phyloP scores from a whole-genome alignment of 2,888 invertebrate genomes.

The Barypeithes pellucidus region DNA sequence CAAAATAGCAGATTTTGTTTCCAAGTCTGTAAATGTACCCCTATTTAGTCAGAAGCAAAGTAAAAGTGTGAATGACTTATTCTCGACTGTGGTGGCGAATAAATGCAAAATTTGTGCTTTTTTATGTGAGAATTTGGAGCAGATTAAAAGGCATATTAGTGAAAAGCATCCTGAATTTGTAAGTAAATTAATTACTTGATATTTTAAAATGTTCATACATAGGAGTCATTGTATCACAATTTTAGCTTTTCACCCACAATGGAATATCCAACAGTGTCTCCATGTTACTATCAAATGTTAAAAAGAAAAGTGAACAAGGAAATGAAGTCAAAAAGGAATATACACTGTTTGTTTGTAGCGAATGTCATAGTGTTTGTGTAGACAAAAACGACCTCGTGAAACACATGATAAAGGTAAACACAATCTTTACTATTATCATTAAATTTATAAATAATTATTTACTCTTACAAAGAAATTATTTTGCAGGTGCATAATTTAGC shows the following conservation, averaged over 20 bases:
- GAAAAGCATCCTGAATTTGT: conserved; percentile 60
- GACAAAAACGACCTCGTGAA: conserved; percentile 71
- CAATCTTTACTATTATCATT: too few relatives aligned
- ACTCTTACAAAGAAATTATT: background rate
- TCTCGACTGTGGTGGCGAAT: conserved; percentile 63
- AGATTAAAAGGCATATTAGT: conserved; percentile 64
- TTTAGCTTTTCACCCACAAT: conserved; percentile 42
- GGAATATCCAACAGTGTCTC: conserved; percentile 21
- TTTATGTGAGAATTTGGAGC: conserved; percentile 63
- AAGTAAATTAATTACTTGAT: conserved; percentile 32
- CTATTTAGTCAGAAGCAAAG: conserved; percentile 8
- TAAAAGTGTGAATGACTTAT: conserved; percentile 56
- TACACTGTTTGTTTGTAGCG: conserved; percentile 71
- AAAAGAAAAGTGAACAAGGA: conserved; percentile 21
- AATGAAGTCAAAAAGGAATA: conserved; percentile 48
- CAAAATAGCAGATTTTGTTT: conserved; percentile 56
- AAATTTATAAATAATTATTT: background rate
- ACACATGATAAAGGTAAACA: conserved; percentile 71
- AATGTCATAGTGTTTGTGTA: conserved; percentile 71
- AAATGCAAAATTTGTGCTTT: conserved; percentile 67
- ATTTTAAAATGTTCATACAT: background rate
- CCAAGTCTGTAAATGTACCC: conserved; percentile 29
- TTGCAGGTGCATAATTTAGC: conserved; percentile 35
- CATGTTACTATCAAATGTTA: conserved; percentile 17
- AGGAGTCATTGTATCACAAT: background rate